These are phyloP conservation scores for Notothenia rossii DNA, from an alignment of 2,113 vertebrate species.

Conservation along the genomic window DNA sequence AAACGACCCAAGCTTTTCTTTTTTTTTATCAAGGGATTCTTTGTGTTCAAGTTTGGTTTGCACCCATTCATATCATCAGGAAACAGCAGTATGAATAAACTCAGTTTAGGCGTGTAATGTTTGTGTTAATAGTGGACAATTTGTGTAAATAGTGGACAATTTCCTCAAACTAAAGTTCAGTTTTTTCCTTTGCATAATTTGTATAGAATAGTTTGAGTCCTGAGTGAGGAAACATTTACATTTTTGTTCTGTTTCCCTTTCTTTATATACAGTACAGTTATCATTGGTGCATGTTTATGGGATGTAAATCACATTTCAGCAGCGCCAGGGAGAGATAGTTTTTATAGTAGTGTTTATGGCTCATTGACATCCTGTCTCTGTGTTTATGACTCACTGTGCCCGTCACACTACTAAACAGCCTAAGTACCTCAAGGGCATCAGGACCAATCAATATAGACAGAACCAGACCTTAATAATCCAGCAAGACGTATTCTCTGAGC, in stretches of 20 bases:
- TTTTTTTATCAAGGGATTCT: background rate
- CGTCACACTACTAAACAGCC: constrained; percentile 74
- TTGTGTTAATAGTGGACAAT: no score
- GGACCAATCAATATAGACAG: constrained; percentile 76
- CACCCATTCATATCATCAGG: no score
- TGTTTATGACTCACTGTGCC: constrained; percentile 76
- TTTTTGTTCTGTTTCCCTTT: background rate
- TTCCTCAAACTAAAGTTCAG: no score
- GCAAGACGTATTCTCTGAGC: constrained; percentile 59
- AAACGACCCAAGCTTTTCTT: background rate
- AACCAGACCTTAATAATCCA: constrained; percentile 72
- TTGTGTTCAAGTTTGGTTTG: background rate
- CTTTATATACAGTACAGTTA: constrained; percentile 10
- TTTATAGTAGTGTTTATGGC: constrained; percentile 79
- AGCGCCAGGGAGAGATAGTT: constrained; percentile 65
- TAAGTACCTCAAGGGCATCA: constrained; percentile 75
- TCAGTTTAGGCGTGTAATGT: no score
- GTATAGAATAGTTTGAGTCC: background rate
- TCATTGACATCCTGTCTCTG: constrained; percentile 79
- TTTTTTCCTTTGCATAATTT: background rate
- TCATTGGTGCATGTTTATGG: constrained; percentile 53
- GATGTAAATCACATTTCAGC: constrained; percentile 71
- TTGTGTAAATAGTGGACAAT: no score
- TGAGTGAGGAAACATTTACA: background rate
- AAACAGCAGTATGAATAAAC: no score